Evolutionary conservation across 2,888 invertebrate species (phyloP).

Genomic region (Macrophya alboannulata): DNA sequence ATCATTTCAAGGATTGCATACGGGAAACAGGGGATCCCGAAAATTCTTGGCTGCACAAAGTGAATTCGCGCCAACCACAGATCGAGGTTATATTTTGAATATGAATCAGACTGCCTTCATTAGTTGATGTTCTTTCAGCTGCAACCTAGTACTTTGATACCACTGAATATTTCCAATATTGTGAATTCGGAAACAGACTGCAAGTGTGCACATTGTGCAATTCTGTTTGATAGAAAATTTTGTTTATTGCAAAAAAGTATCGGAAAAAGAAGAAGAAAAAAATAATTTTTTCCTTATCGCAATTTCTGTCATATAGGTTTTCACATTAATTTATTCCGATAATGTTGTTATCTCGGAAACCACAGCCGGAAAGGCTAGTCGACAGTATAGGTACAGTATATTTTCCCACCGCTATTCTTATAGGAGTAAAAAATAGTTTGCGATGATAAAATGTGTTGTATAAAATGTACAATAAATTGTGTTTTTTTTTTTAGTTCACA

Average conservation of each 20-base stretch:
- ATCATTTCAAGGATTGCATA: conserved; percentile 17
- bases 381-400: background rate
- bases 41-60: conserved; percentile 25
- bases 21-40: conserved; percentile 1
- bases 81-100: conserved; percentile 29
- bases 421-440: background rate
- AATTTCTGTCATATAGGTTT: background rate
- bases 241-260: no score
- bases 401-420: background rate
- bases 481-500: background rate
- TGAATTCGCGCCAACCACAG: background rate
- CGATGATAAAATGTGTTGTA: background rate
- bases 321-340: background rate
- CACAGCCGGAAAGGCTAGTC: background rate
- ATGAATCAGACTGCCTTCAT: conserved; percentile 5
- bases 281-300: background rate
- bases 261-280: background rate
- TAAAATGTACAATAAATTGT: conserved; percentile 1
- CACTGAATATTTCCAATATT: conserved; percentile 14
- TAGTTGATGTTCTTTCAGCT: background rate
- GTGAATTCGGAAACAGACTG: background rate
- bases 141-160: background rate
- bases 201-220: background rate
- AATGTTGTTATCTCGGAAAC: background rate
- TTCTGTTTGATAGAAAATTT: no score